Base-by-base conservation (phyloP, 2,797 vertebrate species). In the Thunnus albacares region DNA sequence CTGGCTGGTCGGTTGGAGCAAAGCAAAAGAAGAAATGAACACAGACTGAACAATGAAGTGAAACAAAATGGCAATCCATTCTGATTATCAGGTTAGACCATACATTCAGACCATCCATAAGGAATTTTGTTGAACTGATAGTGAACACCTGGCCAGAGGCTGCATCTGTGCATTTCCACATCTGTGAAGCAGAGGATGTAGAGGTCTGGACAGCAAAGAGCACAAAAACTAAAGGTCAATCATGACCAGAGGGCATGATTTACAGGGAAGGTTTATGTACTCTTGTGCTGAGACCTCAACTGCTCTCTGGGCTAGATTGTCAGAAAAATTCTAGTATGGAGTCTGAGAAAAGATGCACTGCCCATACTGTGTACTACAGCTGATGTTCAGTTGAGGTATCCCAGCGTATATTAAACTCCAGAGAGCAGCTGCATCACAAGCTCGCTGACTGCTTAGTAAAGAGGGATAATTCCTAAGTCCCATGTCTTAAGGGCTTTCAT, bases 391-490 rank as follows among this genome's bases (percentile, higher is more conserved):
- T 49, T 45, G 14, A 47, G 61, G 28, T 71, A 64, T 65, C 55
- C 43, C 51, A 28, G 71, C 15, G 6, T 43, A 64, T 24, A 65
- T 56, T 58, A 64, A 17, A 62, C 60, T 79, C 53, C 28, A 28
- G 33, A 22, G 59, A 64, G 67, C 43, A 58, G 71, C 75, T 53
- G 59, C 75, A 62, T 62, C 80, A 24, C 67, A 65, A 65, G 63
- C 49, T 72, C 51, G 15, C 64, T 69, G 63, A 30, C 63, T 74
- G 75, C 79, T 65, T 49, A 38, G 67, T 61, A 70, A 85, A 83
- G 82, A 78, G 74, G 81, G 75, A 71, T 85, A 74, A 73, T 83
- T 81, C 75, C 61, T 71, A 68, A 77, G 71, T 76, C 80, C 47
- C 33, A 28, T 76, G 66, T 73, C 83, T 82, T 61, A 17, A 68